Percentiles rank a stretch among this genome's conserved stretches.
These are phyloP conservation scores for Macropis europaea DNA, from an alignment of 2,888 invertebrate genomes.

Conservation along the genomic window DNA sequence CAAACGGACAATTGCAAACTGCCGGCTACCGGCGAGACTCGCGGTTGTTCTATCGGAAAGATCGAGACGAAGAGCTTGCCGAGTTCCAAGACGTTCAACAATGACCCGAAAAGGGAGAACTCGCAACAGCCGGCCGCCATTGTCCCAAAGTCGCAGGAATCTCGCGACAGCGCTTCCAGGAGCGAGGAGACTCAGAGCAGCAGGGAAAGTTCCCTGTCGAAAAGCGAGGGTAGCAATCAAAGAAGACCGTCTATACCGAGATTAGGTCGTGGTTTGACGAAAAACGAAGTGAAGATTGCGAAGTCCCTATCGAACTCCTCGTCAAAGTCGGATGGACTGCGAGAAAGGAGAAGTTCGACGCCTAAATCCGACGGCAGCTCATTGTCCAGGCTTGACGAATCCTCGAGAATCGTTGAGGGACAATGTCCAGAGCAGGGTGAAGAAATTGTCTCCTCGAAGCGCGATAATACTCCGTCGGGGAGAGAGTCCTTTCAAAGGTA, in stretches of 20 bases:
- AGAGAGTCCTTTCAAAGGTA: constrained; percentile 64
- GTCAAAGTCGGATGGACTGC: constrained; percentile 33
- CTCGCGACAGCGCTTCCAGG: constrained; percentile 18
- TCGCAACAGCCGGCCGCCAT: constrained; percentile 3
- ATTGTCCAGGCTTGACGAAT: constrained; percentile 56
- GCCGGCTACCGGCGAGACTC: constrained; percentile 14
- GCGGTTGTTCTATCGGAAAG: constrained; percentile 22
- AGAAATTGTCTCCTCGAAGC: constrained; percentile 48
- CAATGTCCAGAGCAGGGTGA: constrained; percentile 52
- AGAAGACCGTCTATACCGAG: constrained; percentile 61
- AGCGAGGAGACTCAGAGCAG: constrained; percentile 30
- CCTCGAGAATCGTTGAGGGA: constrained; percentile 58
- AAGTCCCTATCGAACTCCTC: constrained; percentile 53
- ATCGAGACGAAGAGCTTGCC: constrained; percentile 3
- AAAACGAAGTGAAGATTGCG: constrained; percentile 57
- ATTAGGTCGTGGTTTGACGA: constrained; percentile 54
- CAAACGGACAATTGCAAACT: constrained; percentile 45
- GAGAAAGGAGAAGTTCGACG: constrained; percentile 56
- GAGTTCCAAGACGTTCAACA: constrained; percentile 25
- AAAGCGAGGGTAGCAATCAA: constrained; percentile 56
- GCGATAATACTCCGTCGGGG: constrained; percentile 50
- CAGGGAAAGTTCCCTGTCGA: constrained; percentile 43
- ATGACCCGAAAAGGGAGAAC: constrained; percentile 26
- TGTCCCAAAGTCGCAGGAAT: constrained; percentile 18
- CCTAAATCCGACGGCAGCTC: constrained; percentile 53